A percentile compares a stretch with the other conserved stretches of the same genome.
phyloP scores from a whole-genome alignment of 2,888 invertebrate species.

The Brachypalpus laphriformis region DNA sequence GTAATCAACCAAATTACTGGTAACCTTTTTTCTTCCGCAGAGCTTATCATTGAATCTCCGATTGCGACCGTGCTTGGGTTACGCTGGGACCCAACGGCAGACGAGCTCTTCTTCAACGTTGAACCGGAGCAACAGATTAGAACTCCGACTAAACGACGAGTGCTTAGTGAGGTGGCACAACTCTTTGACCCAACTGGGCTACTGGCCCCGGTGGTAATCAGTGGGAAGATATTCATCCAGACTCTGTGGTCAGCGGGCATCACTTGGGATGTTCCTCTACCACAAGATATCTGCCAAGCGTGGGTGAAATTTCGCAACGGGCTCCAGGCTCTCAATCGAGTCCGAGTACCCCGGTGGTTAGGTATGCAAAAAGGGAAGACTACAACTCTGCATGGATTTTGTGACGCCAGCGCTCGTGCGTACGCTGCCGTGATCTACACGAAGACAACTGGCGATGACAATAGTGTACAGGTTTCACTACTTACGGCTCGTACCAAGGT shows the following conservation, averaged over 20 bases:
- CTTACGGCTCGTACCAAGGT: conserved; percentile 20
- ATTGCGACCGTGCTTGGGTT: too few species aligned
- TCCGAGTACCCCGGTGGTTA: too few species aligned
- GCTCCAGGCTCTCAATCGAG: too few species aligned
- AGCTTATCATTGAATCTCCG: too few species aligned
- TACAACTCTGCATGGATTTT: neutral
- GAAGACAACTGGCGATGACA: too few species aligned
- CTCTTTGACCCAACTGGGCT: conserved; percentile 16
- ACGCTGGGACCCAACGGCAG: neutral
- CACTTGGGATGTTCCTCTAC: too few species aligned
- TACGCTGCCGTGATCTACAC: too few species aligned
- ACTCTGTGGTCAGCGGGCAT: neutral
- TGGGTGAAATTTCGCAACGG: neutral
- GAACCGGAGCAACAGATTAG: too few species aligned
- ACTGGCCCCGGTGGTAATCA: neutral
- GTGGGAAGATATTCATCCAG: conserved; percentile 27
- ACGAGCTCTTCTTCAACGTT: neutral
- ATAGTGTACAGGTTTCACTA: neutral
- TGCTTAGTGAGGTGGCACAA: too few species aligned
- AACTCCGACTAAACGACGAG: too few species aligned
- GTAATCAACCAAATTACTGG: neutral
- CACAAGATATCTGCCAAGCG: neutral
- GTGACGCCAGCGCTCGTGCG: neutral
- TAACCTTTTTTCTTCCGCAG: conserved; percentile 12
- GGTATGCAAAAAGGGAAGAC: too few species aligned